These are phyloP conservation scores for Ptilodon capucinus DNA, from an alignment of 2,888 invertebrate genomes.

Conservation along the genomic window DNA sequence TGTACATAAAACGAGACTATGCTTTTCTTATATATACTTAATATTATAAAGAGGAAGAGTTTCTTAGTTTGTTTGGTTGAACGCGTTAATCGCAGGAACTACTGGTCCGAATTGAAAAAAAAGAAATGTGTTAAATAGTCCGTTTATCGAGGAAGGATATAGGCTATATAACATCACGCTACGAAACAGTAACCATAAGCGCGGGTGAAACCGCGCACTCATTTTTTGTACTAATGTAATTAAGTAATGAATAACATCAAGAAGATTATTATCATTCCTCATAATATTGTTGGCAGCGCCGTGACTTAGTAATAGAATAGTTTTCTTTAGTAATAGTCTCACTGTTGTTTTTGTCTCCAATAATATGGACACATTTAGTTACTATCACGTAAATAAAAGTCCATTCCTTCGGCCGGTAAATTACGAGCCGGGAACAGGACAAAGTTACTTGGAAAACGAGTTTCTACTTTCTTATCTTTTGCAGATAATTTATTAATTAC, in stretches of 20 bases:
- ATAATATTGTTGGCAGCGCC: not conserved
- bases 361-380: not conserved
- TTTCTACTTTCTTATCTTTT: not conserved
- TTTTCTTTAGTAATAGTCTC: not conserved
- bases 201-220: no score
- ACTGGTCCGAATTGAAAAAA: no score
- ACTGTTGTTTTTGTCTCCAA: not conserved
- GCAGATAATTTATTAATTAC: not conserved
- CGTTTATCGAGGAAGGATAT: no score
- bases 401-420: not conserved
- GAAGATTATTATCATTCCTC: not conserved
- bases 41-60: no score
- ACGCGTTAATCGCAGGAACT: no score
- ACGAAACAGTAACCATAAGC: no score
- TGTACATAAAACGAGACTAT: no score
- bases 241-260: not conserved
- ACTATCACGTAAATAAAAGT: not conserved
- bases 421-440: not conserved
- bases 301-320: not conserved
- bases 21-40: no score
- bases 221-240: not conserved
- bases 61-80: no score
- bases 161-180: no score
- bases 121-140: no score
- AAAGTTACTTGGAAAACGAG: not conserved